Percentiles rank a stretch among this genome's conserved stretches.
Evolutionary conservation across 1,140 invertebrate species (phyloP).

Genomic region (Hestina assimilis): DNA sequence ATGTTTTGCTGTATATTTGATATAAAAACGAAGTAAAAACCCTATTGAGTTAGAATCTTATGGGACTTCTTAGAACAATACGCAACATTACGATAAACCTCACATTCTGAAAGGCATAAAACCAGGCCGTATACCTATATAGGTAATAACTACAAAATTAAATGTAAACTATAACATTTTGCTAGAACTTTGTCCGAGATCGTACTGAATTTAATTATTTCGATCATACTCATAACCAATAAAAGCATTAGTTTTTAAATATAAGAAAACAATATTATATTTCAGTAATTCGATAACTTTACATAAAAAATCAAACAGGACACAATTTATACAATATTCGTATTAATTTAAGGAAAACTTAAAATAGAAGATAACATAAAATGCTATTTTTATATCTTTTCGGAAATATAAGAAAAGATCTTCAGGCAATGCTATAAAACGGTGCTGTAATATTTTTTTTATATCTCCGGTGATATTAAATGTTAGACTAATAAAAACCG

Average conservation of each 20-base stretch:
- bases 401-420: background rate
- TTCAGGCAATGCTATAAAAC: constrained; percentile 16
- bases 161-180: no score
- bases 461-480: constrained; percentile 20
- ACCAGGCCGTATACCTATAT: background rate
- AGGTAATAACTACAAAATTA: no score
- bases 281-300: no score
- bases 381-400: background rate
- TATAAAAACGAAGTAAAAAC: background rate
- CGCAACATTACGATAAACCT: background rate
- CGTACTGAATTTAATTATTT: no score
- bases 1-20: no score
- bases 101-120: background rate
- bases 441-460: constrained; percentile 28
- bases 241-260: no score
- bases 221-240: no score
- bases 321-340: no score
- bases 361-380: no score
- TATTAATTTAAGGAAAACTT: background rate
- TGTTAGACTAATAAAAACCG: constrained; percentile 24
- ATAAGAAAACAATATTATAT: no score
- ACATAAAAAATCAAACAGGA: background rate
- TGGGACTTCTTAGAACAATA: background rate
- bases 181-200: no score
- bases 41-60: background rate